These are phyloP conservation scores for Ptilodon capucinus DNA, from an alignment of 2,888 invertebrate genomes.

Conservation along the genomic window DNA sequence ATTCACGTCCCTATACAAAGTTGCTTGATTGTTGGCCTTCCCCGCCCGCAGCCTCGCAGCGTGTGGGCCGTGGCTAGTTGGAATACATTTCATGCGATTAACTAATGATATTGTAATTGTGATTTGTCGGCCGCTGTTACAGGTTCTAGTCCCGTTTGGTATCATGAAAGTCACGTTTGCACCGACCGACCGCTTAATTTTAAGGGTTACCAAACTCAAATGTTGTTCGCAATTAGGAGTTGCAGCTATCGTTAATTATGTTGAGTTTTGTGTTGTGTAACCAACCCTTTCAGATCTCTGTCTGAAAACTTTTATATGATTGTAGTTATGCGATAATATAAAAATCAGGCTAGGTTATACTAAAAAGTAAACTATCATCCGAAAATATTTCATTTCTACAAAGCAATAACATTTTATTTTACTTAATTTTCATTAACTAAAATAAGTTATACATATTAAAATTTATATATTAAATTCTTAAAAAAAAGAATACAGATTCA, in stretches of 20 bases:
- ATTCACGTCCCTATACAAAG: neutral
- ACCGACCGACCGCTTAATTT: slow-evolving; percentile 6
- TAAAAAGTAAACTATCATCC: too few species aligned
- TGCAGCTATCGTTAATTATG: neutral
- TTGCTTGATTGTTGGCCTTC: slow-evolving; percentile 5
- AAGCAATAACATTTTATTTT: too few species aligned
- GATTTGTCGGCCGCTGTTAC: slow-evolving; percentile 18
- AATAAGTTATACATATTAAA: too few species aligned
- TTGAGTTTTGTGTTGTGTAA: neutral
- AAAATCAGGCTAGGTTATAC: too few species aligned
- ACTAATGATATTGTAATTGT: slow-evolving; percentile 39
- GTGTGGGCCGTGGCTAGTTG: neutral
- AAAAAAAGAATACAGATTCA: too few species aligned
- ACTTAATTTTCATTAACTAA: too few species aligned
- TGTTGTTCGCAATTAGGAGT: neutral
- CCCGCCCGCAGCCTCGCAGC: neutral
- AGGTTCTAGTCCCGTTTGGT: slow-evolving; percentile 4
- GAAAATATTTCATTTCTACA: too few species aligned
- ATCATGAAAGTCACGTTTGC: slow-evolving; percentile 4
- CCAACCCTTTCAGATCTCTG: too few species aligned
- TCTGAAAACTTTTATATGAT: too few species aligned
- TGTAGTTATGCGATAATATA: too few species aligned
- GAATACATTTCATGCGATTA: slow-evolving; percentile 16
- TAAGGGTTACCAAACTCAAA: neutral
- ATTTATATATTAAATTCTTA: too few species aligned